Percentiles rank a stretch among this genome's conserved stretches.
Evolutionary conservation across 1,140 invertebrate species (phyloP).

Genomic region (Caenorhabditis inopinata): DNA sequence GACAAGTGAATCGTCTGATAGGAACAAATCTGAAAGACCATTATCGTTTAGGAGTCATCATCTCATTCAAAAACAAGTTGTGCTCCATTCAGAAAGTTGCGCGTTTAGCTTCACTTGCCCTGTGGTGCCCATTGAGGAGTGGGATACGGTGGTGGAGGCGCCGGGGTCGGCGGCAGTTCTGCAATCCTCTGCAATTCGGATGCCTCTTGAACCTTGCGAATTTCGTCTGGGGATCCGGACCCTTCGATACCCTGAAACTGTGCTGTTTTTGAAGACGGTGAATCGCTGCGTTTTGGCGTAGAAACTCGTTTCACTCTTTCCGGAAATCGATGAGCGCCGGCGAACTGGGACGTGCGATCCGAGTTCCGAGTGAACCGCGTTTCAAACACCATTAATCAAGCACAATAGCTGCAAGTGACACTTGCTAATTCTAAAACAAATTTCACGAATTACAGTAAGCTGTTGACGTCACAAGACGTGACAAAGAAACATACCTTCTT

Average conservation of each 20-base stretch:
- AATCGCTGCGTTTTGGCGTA: too few species aligned
- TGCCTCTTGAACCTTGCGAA: background rate
- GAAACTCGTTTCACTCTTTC: too few species aligned
- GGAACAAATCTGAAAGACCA: background rate
- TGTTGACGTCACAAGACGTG: background rate
- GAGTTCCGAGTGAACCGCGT: too few species aligned
- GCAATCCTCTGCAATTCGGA: background rate
- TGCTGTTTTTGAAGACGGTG: background rate
- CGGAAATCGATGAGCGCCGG: too few species aligned
- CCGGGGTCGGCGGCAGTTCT: slow-evolving; percentile 38
- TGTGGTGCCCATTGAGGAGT: slow-evolving; percentile 9
- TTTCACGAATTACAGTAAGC: slow-evolving; percentile 10
- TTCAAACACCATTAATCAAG: too few species aligned
- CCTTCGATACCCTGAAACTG: slow-evolving; percentile 23
- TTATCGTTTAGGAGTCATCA: too few species aligned
- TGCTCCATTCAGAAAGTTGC: too few species aligned
- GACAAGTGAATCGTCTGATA: slow-evolving; percentile 6
- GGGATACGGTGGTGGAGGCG: slow-evolving; percentile 42
- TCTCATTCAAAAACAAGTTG: too few species aligned
- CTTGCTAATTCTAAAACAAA: background rate
- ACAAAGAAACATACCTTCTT: slow-evolving; percentile 23
- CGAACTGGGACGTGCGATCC: too few species aligned
- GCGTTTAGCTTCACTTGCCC: background rate
- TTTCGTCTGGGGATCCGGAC: slow-evolving; percentile 21
- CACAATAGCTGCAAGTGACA: background rate